These are phyloP conservation scores for Muscicapa comitata DNA, from an alignment of 2,797 vertebrate species.

Conservation along the genomic window DNA sequence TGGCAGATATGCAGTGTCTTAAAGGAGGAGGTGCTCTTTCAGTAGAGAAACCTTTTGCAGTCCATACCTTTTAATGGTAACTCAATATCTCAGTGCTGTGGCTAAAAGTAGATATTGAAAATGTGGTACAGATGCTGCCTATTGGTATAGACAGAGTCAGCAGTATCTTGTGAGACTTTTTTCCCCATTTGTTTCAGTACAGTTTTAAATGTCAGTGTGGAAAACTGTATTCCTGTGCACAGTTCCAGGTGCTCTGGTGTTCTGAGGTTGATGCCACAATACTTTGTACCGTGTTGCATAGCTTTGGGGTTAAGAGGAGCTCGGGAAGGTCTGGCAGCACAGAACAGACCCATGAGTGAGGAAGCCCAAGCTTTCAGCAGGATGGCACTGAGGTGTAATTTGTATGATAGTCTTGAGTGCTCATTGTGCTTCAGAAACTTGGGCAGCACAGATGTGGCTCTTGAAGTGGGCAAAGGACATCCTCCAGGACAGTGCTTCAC, in stretches of 20 bases:
- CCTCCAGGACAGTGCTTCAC: neutral
- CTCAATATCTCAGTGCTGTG: neutral
- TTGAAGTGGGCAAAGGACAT: neutral
- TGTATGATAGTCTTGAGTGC: neutral
- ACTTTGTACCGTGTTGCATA: accelerated
- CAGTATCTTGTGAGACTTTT: neutral
- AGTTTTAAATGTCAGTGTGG: neutral
- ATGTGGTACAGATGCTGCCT: neutral
- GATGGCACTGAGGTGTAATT: neutral
- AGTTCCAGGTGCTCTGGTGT: neutral
- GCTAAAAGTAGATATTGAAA: neutral
- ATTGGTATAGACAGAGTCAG: neutral
- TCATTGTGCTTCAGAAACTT: neutral
- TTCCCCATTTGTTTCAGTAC: neutral
- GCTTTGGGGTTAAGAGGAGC: neutral
- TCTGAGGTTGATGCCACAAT: neutral
- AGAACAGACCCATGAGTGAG: accelerated
- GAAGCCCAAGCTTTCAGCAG: neutral
- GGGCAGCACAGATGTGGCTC: neutral
- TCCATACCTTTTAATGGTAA: neutral
- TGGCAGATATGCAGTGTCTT: neutral
- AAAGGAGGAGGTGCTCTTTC: neutral
- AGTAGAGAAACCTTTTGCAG: neutral
- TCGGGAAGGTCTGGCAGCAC: neutral
- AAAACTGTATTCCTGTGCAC: neutral